Conservation (phyloP, 2,888 invertebrate species). For the Melieria picta region DNA sequence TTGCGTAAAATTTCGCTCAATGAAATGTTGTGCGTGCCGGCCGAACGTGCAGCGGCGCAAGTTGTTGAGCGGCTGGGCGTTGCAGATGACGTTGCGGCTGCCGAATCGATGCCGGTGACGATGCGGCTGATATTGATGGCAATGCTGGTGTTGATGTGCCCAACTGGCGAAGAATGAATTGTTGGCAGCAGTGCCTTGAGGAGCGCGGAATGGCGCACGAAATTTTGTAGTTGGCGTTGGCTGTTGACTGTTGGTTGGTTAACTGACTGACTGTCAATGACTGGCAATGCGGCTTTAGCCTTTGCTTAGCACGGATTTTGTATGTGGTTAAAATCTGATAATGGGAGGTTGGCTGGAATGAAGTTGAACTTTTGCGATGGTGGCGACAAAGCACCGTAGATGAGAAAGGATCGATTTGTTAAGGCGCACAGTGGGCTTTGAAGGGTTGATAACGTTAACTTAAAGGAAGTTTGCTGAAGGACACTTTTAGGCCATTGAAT, state of each 20-base stretch:
- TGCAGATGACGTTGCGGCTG: not conserved
- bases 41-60: not conserved
- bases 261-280: no score
- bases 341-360: no score
- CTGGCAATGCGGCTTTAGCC: no score
- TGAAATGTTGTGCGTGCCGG: constrained; percentile 25
- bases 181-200: not conserved
- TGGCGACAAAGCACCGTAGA: no score
- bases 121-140: not conserved
- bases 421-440: no score
- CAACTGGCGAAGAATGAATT: not conserved
- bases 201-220: not conserved
- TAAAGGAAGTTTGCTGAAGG: no score
- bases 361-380: no score
- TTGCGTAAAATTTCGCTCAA: constrained; percentile 37
- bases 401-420: no score
- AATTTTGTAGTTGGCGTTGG: not conserved
- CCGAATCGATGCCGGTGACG: not conserved
- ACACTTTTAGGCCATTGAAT: no score
- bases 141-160: not conserved
- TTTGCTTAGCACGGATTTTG: no score
- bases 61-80: not conserved
- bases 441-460: no score
- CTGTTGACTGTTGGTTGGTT: not conserved
- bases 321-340: no score